Evolutionary conservation across 2,113 vertebrate species (phyloP), one percentile per base, ranked within the genome.

Genomic region (Colinus virginianus): DNA sequence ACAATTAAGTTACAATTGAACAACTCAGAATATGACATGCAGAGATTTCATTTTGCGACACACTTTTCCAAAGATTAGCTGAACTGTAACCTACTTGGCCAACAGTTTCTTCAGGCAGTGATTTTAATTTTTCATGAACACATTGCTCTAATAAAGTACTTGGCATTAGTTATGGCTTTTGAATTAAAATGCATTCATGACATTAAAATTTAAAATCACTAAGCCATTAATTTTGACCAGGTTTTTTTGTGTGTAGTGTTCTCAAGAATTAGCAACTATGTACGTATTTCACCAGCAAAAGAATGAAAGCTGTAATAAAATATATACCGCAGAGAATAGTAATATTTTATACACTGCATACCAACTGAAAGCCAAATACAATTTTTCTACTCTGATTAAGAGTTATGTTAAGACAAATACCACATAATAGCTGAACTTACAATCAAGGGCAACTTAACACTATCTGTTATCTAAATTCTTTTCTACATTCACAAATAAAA

Each of bases 131-230:
- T 95, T 90, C 87, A 93, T 94, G 94, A 95, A 94, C 75, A 70
- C 93, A 91, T 58, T 93, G 68, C 79, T 95, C 96, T 97, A 97
- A 97, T 91, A 96, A 96, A 95, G 62, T 94, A 95, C 69, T 80
- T 96, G 93, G 78, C 88, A 94, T 97, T 95, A 90, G 75, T 96
- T 97, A 94, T 91, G 96, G 96, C 90, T 96, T 95, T 87, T 95
- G 91, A 97, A 98, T 96, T 97, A 96, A 98, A 97, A 96, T 86
- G 93, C 97, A 81, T 92, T 96, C 51, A 91, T 90, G 82, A 87
- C 84, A 97, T 96, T 96, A 95, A 97, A 97, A 91, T 96, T 97
- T 96, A 94, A 96, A 95, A 85, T 61, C 69, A 78, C 55, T 56
- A 92, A 87, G 71, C 49, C 93, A 96, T 92, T 97, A 89, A 94